Conservation (phyloP, 2,113 vertebrate species). For the Amazona vittata region DNA sequence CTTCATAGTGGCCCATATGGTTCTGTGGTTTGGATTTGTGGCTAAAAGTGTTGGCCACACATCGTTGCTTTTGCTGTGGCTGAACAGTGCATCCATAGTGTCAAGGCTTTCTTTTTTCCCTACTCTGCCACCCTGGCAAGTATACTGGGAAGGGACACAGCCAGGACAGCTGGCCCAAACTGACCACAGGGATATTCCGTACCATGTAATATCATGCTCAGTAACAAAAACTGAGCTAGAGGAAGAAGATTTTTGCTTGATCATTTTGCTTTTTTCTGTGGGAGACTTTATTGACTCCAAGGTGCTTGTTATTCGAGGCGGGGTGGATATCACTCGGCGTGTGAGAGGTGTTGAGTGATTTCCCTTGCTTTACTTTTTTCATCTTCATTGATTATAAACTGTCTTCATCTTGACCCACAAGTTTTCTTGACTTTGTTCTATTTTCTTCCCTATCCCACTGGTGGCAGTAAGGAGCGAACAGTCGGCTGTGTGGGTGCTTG, state of each 20-base stretch:
- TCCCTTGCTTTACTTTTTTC: not conserved
- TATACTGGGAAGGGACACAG: not conserved
- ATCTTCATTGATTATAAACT: not conserved
- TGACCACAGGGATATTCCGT: not conserved
- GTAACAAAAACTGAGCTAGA: not conserved
- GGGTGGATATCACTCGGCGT: not conserved
- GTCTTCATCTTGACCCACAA: not conserved
- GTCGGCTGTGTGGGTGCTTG: not conserved
- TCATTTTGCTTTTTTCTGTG: not conserved
- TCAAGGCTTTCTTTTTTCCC: not conserved
- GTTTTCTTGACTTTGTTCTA: not conserved
- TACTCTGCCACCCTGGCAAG: not conserved
- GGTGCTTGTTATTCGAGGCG: not conserved
- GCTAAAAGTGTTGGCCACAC: not conserved
- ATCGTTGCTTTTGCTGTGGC: not conserved
- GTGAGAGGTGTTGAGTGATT: not conserved
- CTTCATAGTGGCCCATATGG: not conserved
- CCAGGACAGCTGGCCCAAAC: not conserved
- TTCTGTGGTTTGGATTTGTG: slow-evolving; percentile 38
- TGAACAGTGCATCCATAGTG: not conserved
- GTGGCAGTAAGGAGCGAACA: not conserved
- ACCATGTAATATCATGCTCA: not conserved
- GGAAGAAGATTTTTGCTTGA: not conserved
- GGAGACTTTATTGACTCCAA: not conserved
- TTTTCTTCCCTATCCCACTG: not conserved